These are phyloP conservation scores for Acomys russatus DNA, from an alignment of 2,797 vertebrate genomes.

Conservation along the genomic window DNA sequence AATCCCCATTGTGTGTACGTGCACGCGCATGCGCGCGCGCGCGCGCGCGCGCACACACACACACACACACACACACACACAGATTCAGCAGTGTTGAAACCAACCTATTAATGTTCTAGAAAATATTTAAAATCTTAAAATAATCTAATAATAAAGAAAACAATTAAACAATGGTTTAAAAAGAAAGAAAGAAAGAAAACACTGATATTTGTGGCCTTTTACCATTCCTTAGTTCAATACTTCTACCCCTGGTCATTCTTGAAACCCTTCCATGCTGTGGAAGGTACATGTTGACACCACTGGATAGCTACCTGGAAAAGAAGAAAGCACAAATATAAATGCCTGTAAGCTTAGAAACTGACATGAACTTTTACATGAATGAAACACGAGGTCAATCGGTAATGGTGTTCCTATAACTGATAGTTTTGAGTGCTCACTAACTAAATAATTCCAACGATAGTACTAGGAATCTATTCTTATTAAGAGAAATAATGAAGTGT, in stretches of 20 bases:
- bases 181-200: not conserved
- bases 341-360: slow-evolving; percentile 27
- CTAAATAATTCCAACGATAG: slow-evolving; percentile 44
- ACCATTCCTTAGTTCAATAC: slow-evolving; percentile 10
- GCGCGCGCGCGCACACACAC: not conserved
- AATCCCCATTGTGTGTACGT: not conserved
- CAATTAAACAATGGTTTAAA: not conserved
- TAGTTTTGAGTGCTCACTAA: slow-evolving; percentile 10
- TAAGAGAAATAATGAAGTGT: not conserved
- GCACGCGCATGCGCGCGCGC: not conserved
- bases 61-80: not conserved
- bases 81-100: not conserved
- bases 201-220: slow-evolving; percentile 39
- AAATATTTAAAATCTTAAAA: slow-evolving; percentile 33
- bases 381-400: slow-evolving; percentile 28
- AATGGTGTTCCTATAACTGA: not conserved
- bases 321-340: not conserved
- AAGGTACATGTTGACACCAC: not conserved
- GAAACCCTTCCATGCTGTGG: slow-evolving; percentile 15
- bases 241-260: not conserved
- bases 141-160: slow-evolving; percentile 20
- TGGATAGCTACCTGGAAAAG: slow-evolving; percentile 11
- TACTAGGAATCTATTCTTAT: slow-evolving; percentile 7
- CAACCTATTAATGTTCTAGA: not conserved
- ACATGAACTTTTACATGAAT: slow-evolving; percentile 51